Evolutionary conservation across 2,888 invertebrate species (phyloP).

Genomic region (Oscheius onirici): DNA sequence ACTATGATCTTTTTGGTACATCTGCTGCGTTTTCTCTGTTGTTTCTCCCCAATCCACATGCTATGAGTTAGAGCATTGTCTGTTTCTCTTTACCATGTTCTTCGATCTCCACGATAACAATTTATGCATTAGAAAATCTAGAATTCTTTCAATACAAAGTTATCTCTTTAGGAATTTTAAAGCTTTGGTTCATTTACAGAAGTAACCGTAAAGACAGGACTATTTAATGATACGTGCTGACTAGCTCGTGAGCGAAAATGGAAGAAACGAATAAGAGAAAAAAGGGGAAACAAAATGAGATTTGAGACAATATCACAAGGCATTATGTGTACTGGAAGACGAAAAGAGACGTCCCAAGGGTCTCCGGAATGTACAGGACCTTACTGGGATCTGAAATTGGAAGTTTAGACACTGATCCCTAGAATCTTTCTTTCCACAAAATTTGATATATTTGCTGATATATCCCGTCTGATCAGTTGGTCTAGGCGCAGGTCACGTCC

Average conservation of each 20-base stretch:
- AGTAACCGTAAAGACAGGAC: conserved; percentile 3
- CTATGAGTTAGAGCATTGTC: too few relatives aligned
- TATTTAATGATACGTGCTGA: conserved; percentile 4
- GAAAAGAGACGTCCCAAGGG: neutral
- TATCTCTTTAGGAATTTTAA: neutral
- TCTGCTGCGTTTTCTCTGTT: too few relatives aligned
- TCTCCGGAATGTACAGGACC: conserved; percentile 1
- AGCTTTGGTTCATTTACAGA: conserved; percentile 7
- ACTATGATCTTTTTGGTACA: too few relatives aligned
- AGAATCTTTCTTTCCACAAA: neutral
- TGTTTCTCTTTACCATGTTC: too few relatives aligned
- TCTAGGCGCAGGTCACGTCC: neutral
- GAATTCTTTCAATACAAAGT: too few relatives aligned
- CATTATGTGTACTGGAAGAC: neutral
- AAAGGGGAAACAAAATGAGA: neutral
- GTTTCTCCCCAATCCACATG: too few relatives aligned
- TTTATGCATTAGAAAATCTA: too few relatives aligned
- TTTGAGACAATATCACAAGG: conserved; percentile 3
- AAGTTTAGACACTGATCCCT: neutral
- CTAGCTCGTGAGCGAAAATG: conserved; percentile 7
- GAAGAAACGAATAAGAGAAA: neutral
- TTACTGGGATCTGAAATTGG: neutral
- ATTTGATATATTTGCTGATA: too few relatives aligned
- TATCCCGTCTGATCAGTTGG: too few relatives aligned
- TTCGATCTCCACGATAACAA: too few relatives aligned